Base-by-base conservation (phyloP, 2,888 invertebrate genomes). In the Frankliniella fusca region DNA sequence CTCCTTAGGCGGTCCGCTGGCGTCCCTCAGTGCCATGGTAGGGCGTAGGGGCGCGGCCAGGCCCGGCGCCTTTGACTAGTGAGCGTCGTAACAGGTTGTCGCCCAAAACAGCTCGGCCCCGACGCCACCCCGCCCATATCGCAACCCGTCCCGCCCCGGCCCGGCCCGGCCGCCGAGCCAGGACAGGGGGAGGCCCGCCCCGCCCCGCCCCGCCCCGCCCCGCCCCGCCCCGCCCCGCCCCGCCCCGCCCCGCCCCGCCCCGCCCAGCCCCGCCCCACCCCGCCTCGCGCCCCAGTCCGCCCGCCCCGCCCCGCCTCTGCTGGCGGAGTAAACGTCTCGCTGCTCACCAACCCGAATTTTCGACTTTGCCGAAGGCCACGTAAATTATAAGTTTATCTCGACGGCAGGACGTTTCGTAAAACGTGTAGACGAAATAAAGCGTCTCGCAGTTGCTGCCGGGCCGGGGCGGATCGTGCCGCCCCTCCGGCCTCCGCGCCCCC, bases 331-430 rank as follows among this genome's bases (percentile, higher is more conserved):
- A 76, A 27, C 70, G 70, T 27, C 27, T 27, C 27, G 70, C 70
- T 61, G 61, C 61, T 61, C 61, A 61, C 61, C 61, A 61, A 61
- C 20, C 61, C 18, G 61, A 61, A 61, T 76, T 76, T 76, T 76
- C 70, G 70, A 76, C 70, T 76, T 76, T 76, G 70, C 70, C 70
- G 70, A 76, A 76, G 27, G 70, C 70, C 70, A 76, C 70, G 70
- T 76, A 76, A 76, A 76, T 76, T 76, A 76, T 76, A 27, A 23
- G 70, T 76, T 76, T 76, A 76, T 76, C 70, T 76, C 70, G 70
- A 76, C 70, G 70, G 23, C 70, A 27, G 27, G 70, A 27, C 70
- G 70, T 61, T 38, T 27, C 70, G 70, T 27, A 76, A 23, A 76
- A 76, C 15, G 20, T 76, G 70, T 27, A 27, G 70, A 27, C 70